These are phyloP conservation scores for Orchesella flavescens DNA, from an alignment of 2,888 invertebrate species.

Conservation along the genomic window DNA sequence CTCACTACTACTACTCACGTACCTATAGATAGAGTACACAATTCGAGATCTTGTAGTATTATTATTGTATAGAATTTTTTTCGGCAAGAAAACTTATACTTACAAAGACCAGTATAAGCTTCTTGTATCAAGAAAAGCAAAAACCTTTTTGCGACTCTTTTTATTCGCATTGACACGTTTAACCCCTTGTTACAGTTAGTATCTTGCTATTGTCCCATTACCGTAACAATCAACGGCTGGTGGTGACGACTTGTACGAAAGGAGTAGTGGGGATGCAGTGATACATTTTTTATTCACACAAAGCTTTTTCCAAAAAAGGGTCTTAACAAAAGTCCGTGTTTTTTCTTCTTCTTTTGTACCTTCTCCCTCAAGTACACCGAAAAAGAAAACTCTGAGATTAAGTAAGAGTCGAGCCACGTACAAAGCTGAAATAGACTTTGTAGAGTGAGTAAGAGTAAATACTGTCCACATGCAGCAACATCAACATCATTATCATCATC, in stretches of 20 bases:
- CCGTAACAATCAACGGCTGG: conserved; percentile 6
- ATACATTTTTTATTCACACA: too few relatives aligned
- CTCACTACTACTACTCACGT: background rate
- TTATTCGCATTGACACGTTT: conserved; percentile 1
- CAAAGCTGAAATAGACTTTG: too few relatives aligned
- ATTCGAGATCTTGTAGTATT: background rate
- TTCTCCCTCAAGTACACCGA: background rate
- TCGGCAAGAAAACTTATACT: background rate
- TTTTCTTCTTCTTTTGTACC: background rate
- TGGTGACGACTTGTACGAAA: background rate
- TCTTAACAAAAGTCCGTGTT: too few relatives aligned
- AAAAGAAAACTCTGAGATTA: too few relatives aligned
- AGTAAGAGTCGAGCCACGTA: too few relatives aligned
- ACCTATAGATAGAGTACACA: too few relatives aligned
- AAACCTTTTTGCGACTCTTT: background rate
- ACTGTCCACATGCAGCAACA: conserved; percentile 34
- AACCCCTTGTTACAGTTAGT: background rate
- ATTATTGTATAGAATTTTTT: background rate
- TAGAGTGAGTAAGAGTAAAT: too few relatives aligned
- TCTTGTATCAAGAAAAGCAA: background rate
- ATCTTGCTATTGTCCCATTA: background rate
- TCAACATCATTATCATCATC: conserved; percentile 37
- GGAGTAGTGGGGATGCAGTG: too few relatives aligned
- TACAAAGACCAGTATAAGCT: background rate
- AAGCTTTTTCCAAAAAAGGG: too few relatives aligned